phyloP scores from a whole-genome alignment of 2,113 vertebrate genomes.

The Andinoacara biseriatus region DNA sequence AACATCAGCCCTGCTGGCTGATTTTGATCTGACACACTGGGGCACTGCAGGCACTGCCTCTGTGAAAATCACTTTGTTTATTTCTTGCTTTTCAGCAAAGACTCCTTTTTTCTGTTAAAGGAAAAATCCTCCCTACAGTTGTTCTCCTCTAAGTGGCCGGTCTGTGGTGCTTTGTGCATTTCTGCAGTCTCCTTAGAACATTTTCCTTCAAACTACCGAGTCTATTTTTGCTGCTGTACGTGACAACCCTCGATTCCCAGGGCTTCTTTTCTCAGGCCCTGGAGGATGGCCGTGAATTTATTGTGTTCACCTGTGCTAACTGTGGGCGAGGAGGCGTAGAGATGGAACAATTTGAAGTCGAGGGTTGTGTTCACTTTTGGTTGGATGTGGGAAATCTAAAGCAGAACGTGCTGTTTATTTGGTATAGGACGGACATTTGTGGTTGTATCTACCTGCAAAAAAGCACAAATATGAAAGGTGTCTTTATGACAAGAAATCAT shows the following conservation, averaged over 20 bases:
- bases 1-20: constrained; percentile 53
- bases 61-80: constrained; percentile 54
- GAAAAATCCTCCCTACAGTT: background rate
- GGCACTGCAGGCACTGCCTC: constrained; percentile 61
- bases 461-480: constrained; percentile 15
- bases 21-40: constrained; percentile 45
- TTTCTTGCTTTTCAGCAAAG: constrained; percentile 21
- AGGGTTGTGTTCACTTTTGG: background rate
- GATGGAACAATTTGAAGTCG: background rate
- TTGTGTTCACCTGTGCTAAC: background rate
- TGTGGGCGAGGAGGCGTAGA: background rate
- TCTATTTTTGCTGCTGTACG: background rate
- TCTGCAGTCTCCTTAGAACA: background rate
- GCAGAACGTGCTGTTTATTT: background rate
- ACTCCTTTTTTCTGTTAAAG: background rate
- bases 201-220: background rate
- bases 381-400: background rate
- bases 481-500: background rate
- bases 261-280: background rate
- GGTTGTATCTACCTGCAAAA: background rate
- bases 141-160: background rate
- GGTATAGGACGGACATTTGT: background rate
- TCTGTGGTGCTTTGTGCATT: constrained; percentile 21
- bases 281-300: background rate
- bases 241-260: background rate